Conservation (phyloP, 2,797 vertebrate species). For the Erithacus rubecula region DNA sequence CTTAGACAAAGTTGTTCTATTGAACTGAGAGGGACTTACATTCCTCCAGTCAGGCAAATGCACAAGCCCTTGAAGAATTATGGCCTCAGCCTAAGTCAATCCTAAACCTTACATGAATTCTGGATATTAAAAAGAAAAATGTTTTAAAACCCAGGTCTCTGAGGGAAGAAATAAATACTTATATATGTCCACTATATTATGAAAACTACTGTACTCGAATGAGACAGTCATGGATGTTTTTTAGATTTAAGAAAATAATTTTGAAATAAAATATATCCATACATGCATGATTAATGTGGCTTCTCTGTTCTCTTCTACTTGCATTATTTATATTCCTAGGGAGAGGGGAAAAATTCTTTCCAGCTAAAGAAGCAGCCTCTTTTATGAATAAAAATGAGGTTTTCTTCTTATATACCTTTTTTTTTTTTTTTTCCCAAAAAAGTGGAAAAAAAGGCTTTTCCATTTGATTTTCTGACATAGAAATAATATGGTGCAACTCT, state of each 20-base stretch:
- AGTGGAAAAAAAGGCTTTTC: slow-evolving; percentile 28
- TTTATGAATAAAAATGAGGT: slow-evolving; percentile 58
- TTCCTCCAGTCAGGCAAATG: slow-evolving; percentile 43
- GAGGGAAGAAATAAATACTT: slow-evolving; percentile 69
- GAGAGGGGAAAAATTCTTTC: slow-evolving; percentile 49
- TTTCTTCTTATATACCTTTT: not conserved
- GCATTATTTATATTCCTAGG: slow-evolving; percentile 69
- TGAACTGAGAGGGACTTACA: slow-evolving; percentile 36
- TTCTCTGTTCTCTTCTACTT: slow-evolving; percentile 63
- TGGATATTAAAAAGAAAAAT: slow-evolving; percentile 69
- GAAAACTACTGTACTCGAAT: slow-evolving; percentile 53
- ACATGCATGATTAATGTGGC: slow-evolving; percentile 62
- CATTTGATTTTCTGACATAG: slow-evolving; percentile 12
- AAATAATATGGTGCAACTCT: slow-evolving; percentile 20
- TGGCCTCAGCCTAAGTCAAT: slow-evolving; percentile 47
- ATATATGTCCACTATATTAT: slow-evolving; percentile 53
- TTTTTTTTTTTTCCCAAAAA: not conserved
- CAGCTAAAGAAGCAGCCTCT: slow-evolving; percentile 65
- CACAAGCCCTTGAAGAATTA: slow-evolving; percentile 46
- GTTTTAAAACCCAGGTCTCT: slow-evolving; percentile 45
- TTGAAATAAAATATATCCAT: slow-evolving; percentile 62
- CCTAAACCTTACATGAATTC: slow-evolving; percentile 67
- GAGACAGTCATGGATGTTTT: slow-evolving; percentile 64
- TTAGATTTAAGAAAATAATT: slow-evolving; percentile 71
- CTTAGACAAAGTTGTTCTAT: slow-evolving; percentile 61